Conservation (phyloP, 2,797 vertebrate species). For the Darevskia mixta region DNA sequence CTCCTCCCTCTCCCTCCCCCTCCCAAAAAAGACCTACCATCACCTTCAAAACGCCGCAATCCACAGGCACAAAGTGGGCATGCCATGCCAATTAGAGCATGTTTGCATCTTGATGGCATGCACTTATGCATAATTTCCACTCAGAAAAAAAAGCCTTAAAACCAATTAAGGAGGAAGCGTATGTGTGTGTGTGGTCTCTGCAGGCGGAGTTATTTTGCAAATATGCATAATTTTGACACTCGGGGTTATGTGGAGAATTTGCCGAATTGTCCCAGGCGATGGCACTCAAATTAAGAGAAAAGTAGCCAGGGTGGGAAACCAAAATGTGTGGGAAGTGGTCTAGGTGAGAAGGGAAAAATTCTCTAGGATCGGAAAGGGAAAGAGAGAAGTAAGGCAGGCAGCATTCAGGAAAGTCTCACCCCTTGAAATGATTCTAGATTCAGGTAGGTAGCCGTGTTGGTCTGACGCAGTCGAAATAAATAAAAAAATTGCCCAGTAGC, state of each 20-base stretch:
- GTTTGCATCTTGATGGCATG: constrained; percentile 5
- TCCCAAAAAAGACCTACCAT: background rate
- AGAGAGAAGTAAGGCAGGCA: background rate
- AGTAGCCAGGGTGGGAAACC: background rate
- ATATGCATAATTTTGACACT: constrained; percentile 25
- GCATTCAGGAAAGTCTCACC: background rate
- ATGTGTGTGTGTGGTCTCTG: background rate
- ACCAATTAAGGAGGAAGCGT: background rate
- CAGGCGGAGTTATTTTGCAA: constrained; percentile 23
- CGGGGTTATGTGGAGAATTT: background rate
- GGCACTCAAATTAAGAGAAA: background rate
- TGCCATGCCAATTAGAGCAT: background rate
- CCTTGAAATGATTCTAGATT: background rate
- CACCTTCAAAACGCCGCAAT: background rate
- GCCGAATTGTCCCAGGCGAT: background rate
- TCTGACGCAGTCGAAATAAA: too few relatives aligned
- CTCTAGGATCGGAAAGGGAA: background rate
- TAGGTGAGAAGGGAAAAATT: background rate
- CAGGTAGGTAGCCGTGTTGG: too few relatives aligned
- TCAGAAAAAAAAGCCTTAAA: background rate
- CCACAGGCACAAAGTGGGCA: background rate
- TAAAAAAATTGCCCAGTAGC: too few relatives aligned
- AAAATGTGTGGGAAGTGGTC: too few relatives aligned
- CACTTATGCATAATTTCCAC: constrained; percentile 3
- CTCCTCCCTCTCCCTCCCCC: background rate